These are phyloP conservation scores for Vollenhovia emeryi DNA, from an alignment of 1,140 invertebrate genomes.

Conservation along the genomic window DNA sequence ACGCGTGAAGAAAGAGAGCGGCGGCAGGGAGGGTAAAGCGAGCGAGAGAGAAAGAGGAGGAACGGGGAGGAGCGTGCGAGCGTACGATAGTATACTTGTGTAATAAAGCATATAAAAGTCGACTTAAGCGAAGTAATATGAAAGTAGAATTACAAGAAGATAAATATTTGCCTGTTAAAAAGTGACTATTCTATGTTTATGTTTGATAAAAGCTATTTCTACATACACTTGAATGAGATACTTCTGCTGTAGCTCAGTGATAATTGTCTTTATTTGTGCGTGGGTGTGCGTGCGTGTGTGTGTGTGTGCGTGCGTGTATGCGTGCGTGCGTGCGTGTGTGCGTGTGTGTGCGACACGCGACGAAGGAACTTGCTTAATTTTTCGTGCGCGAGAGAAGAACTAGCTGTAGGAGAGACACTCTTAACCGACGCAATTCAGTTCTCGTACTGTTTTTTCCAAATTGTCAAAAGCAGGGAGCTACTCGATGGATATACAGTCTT, in stretches of 20 bases:
- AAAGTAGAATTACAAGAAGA: slow-evolving; percentile 74
- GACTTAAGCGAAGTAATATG: slow-evolving; percentile 62
- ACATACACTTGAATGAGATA: slow-evolving; percentile 76
- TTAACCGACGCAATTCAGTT: slow-evolving; percentile 9
- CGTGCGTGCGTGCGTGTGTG: too few relatives aligned
- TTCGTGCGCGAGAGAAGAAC: background rate
- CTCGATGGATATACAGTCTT: slow-evolving; percentile 53
- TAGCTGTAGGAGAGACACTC: slow-evolving; percentile 6
- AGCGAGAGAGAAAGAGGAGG: slow-evolving; percentile 12
- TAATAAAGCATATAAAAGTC: slow-evolving; percentile 47
- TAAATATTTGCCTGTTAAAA: slow-evolving; percentile 82
- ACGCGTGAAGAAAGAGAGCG: slow-evolving; percentile 9
- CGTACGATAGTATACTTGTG: slow-evolving; percentile 47
- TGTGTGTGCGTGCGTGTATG: background rate
- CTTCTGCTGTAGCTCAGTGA: slow-evolving; percentile 70
- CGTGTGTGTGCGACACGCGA: background rate
- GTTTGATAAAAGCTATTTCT: slow-evolving; percentile 81
- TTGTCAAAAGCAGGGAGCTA: background rate
- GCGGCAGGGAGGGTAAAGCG: background rate
- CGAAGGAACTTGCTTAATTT: slow-evolving; percentile 35
- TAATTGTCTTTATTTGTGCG: slow-evolving; percentile 65
- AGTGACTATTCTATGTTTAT: slow-evolving; percentile 81
- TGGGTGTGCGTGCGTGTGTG: background rate
- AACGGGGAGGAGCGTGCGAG: slow-evolving; percentile 21
- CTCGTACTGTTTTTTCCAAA: background rate